These are phyloP conservation scores for Noctua comes DNA, from an alignment of 2,888 invertebrate genomes.

Conservation along the genomic window DNA sequence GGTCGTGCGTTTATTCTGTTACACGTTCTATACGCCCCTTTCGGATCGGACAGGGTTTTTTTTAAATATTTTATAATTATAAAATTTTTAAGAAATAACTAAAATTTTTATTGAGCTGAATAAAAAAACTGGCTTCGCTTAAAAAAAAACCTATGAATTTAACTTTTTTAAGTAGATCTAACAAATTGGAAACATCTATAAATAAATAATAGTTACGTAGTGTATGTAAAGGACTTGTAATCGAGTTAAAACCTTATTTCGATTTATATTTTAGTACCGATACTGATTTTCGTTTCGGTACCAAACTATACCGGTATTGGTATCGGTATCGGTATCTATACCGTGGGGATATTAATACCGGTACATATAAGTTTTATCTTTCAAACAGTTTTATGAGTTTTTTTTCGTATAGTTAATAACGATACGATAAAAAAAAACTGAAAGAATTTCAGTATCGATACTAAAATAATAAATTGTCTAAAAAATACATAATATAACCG, in stretches of 20 bases:
- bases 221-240: slow-evolving; percentile 26
- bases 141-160: slow-evolving; percentile 17
- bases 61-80: too few relatives aligned
- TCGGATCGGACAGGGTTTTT: too few relatives aligned
- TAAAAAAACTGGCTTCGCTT: slow-evolving; percentile 25
- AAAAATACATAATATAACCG: slow-evolving; percentile 22
- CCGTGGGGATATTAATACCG: neutral
- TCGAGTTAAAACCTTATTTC: neutral
- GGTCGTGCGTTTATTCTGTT: too few relatives aligned
- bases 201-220: slow-evolving; percentile 7
- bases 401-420: neutral
- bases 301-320: neutral
- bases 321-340: neutral
- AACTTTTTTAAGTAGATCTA: slow-evolving; percentile 26
- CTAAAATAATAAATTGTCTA: slow-evolving; percentile 2
- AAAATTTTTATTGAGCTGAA: slow-evolving; percentile 26
- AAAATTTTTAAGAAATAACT: neutral
- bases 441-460: neutral
- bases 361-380: neutral
- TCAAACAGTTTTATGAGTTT: neutral
- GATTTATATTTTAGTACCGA: slow-evolving; percentile 31
- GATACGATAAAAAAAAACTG: neutral
- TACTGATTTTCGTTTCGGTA: neutral
- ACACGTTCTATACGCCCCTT: too few relatives aligned
- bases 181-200: slow-evolving; percentile 21